A percentile compares a stretch with the other conserved stretches of the same genome.
Conservation (phyloP, 1,140 invertebrate species). For the Campoletis sonorensis region DNA sequence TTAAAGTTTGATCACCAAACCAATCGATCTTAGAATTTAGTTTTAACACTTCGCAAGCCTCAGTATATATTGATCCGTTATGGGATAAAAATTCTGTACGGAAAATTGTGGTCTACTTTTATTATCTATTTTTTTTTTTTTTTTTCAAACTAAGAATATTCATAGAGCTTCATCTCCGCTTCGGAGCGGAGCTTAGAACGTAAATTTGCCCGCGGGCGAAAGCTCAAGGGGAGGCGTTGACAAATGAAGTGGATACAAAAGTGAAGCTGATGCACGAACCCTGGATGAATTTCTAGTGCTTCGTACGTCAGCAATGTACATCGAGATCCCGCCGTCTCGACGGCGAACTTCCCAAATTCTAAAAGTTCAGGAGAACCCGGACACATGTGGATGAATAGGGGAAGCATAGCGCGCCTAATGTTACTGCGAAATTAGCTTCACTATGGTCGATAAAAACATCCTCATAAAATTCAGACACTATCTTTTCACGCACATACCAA, state of each 20-base stretch:
- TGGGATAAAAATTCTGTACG: background rate
- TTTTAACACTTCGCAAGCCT: no score
- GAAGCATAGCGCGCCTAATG: background rate
- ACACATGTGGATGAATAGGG: background rate
- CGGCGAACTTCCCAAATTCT: background rate
- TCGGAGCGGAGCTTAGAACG: background rate
- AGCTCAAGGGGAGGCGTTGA: background rate
- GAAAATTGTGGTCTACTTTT: background rate
- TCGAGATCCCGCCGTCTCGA: background rate
- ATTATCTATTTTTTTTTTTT: background rate
- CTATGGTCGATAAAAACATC: background rate
- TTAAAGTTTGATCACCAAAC: no score
- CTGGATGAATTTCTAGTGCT: background rate
- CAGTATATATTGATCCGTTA: no score
- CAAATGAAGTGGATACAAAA: background rate
- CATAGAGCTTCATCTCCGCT: background rate
- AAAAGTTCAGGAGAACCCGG: background rate
- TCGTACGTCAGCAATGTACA: background rate
- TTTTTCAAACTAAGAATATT: conserved; percentile 19
- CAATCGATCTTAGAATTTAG: no score
- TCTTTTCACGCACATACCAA: no score
- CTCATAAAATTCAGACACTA: background rate
- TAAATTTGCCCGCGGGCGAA: background rate
- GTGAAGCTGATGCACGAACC: background rate
- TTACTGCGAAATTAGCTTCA: background rate